Percentiles rank a stretch among this genome's conserved stretches.
These are phyloP conservation scores for Girardinichthys multiradiatus DNA, from an alignment of 2,113 vertebrate species.

Conservation along the genomic window DNA sequence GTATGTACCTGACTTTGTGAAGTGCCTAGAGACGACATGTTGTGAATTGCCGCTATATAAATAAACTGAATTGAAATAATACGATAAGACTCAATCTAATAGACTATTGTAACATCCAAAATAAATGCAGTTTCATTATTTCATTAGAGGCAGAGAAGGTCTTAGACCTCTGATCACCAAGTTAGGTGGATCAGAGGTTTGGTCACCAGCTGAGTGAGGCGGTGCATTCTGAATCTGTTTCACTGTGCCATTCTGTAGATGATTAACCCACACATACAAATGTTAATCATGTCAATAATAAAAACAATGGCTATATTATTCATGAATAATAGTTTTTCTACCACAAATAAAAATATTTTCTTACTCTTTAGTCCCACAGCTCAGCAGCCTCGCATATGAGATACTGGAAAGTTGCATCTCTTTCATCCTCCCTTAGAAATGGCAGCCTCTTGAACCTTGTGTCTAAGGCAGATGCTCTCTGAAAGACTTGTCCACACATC, in stretches of 20 bases:
- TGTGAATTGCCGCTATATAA: no score
- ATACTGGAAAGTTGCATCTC: not conserved
- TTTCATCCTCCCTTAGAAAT: not conserved
- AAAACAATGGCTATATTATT: not conserved
- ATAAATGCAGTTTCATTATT: no score
- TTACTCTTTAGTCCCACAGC: not conserved
- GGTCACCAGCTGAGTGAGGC: not conserved
- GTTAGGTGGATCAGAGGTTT: not conserved
- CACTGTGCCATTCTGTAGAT: not conserved
- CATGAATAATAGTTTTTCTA: not conserved
- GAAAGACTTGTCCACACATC: not conserved
- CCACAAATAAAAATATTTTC: not conserved
- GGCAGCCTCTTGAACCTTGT: not conserved
- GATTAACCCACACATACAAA: not conserved
- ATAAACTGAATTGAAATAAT: no score
- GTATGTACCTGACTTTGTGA: no score
- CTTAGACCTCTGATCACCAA: no score
- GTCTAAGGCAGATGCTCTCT: not conserved
- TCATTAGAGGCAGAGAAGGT: no score
- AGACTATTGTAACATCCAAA: no score
- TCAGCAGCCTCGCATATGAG: not conserved
- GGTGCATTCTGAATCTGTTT: not conserved
- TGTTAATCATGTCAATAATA: not conserved
- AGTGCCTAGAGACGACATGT: no score
- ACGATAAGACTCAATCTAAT: no score